Evolutionary conservation across 2,113 vertebrate genomes (phyloP).

Genomic region (Gobio gobio): DNA sequence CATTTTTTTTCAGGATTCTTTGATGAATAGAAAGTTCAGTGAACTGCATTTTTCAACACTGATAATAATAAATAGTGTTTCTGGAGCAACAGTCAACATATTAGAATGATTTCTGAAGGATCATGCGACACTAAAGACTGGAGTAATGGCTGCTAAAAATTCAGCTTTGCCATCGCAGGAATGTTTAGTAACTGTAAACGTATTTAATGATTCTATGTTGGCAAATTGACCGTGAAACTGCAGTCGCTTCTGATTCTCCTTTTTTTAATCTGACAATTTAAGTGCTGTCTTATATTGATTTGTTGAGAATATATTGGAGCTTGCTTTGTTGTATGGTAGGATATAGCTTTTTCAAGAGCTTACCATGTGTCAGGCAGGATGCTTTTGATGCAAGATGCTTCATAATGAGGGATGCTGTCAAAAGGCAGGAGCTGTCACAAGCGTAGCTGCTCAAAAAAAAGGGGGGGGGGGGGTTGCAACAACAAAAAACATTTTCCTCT

Average conservation of each 20-base stretch:
- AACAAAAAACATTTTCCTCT: conserved; percentile 4
- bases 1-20: no score
- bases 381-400: conserved; percentile 45
- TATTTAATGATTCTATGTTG: no score
- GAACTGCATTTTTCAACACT: no score
- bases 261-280: not conserved
- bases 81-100: not conserved
- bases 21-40: no score
- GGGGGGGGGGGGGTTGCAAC: not conserved
- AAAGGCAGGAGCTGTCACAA: conserved; percentile 49
- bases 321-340: conserved; percentile 46
- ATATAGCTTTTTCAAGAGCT: conserved; percentile 47
- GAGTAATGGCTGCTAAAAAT: not conserved
- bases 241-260: not conserved
- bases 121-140: not conserved
- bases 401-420: conserved; percentile 46
- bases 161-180: not conserved
- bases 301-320: conserved; percentile 23
- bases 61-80: no score
- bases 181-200: not conserved
- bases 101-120: not conserved
- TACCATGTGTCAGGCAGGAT: conserved; percentile 52
- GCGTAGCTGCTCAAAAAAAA: conserved; percentile 40
- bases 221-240: no score
- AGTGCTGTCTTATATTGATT: conserved; percentile 40